These are phyloP conservation scores for Hemichromis elongatus DNA, from an alignment of 2,113 vertebrate species.

Conservation along the genomic window DNA sequence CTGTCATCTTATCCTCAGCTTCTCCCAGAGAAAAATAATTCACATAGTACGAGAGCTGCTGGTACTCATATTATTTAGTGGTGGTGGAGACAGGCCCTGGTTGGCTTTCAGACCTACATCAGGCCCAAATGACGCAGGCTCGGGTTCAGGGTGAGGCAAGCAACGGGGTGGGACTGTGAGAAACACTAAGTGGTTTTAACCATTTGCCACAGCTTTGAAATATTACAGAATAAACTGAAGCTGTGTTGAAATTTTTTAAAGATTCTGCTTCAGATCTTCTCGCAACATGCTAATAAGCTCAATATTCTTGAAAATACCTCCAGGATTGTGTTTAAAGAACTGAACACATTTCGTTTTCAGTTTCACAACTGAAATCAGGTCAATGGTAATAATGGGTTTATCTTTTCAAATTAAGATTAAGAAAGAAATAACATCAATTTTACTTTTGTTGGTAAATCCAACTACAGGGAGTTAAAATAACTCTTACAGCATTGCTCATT, in stretches of 20 bases:
- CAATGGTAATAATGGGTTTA: not conserved
- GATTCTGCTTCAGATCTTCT: not conserved
- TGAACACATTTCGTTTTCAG: not conserved
- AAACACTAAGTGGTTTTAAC: conserved; percentile 23
- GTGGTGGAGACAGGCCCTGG: conserved; percentile 37
- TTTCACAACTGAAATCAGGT: not conserved
- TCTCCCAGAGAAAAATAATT: conserved; percentile 15
- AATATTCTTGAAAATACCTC: not conserved
- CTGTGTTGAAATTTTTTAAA: not conserved
- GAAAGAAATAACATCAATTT: not conserved
- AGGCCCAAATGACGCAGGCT: conserved; percentile 62
- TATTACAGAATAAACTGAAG: not conserved
- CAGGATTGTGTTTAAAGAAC: not conserved
- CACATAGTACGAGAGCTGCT: not conserved
- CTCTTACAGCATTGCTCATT: not conserved
- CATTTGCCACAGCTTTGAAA: conserved; percentile 27
- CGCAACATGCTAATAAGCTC: not conserved
- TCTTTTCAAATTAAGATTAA: not conserved
- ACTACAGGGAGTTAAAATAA: not conserved
- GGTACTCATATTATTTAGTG: conserved; percentile 43
- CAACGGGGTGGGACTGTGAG: conserved; percentile 58
- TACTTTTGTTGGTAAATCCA: conserved; percentile 1
- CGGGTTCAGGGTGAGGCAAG: conserved; percentile 57
- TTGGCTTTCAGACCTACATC: conserved; percentile 29
- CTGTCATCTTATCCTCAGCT: not conserved